A percentile compares a stretch with the other conserved stretches of the same genome.
These are phyloP conservation scores for Miltochrista miniata DNA, from an alignment of 2,888 invertebrate genomes.

Conservation along the genomic window DNA sequence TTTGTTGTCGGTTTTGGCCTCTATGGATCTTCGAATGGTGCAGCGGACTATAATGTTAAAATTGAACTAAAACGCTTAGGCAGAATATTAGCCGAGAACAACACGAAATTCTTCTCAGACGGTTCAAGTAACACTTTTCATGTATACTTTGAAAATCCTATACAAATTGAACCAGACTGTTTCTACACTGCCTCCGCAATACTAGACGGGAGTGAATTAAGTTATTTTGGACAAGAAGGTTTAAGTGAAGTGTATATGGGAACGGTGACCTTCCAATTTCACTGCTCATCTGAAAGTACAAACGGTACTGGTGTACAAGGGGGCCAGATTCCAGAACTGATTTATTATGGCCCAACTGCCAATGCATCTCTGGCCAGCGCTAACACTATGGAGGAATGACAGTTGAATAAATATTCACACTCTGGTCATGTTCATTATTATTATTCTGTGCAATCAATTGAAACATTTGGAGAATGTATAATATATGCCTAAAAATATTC, in stretches of 20 bases:
- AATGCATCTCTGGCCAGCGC: constrained; percentile 63
- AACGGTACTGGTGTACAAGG: constrained; percentile 99
- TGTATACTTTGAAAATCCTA: constrained; percentile 90
- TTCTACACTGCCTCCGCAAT: constrained; percentile 98
- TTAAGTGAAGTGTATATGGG: constrained; percentile 97
- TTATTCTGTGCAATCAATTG: constrained; percentile 45
- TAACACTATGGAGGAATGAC: constrained; percentile 80
- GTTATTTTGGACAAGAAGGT: constrained; percentile 98
- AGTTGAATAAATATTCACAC: constrained; percentile 54
- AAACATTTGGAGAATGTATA: constrained; percentile 25
- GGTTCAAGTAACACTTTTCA: constrained; percentile 98
- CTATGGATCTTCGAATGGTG: constrained; percentile 98
- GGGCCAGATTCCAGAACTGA: constrained; percentile 98
- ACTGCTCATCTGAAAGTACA: constrained; percentile 98
- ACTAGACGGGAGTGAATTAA: constrained; percentile 95
- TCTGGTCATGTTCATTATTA: constrained; percentile 40
- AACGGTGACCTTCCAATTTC: constrained; percentile 97
- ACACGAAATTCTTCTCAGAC: constrained; percentile 97
- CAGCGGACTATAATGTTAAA: constrained; percentile 96
- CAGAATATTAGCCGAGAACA: constrained; percentile 94
- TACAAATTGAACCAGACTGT: constrained; percentile 95
- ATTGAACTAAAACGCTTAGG: constrained; percentile 96
- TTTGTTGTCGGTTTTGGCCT: constrained; percentile 98
- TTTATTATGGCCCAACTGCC: constrained; percentile 95
- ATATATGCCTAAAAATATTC: constrained; percentile 60